phyloP scores from a whole-genome alignment of 1,140 invertebrate species.

The Drosophila truncata region DNA sequence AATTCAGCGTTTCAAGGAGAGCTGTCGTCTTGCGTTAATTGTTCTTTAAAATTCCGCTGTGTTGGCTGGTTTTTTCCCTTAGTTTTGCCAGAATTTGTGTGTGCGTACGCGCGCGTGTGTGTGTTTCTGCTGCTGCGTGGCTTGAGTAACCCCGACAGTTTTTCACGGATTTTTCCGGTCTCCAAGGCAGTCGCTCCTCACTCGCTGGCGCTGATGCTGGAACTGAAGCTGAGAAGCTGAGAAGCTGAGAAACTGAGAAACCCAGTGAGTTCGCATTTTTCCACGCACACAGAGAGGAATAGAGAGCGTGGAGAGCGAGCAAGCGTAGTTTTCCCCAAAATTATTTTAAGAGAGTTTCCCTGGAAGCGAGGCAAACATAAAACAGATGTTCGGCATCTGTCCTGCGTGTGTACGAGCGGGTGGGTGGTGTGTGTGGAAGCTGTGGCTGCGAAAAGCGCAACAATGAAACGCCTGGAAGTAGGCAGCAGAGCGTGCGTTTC shows the following conservation, averaged over 20 bases:
- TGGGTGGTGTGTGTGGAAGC: conserved; percentile 4
- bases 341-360: conserved; percentile 36
- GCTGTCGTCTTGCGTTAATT: conserved; percentile 16
- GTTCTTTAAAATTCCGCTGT: conserved; percentile 32
- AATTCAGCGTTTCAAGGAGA: background rate
- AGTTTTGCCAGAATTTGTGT: conserved; percentile 9
- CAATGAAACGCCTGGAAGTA: conserved; percentile 76
- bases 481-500: conserved; percentile 66
- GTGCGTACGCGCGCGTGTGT: background rate
- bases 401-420: conserved; percentile 5
- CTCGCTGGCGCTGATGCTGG: conserved; percentile 75
- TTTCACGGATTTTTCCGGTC: conserved; percentile 38
- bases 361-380: conserved; percentile 79
- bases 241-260: conserved; percentile 30
- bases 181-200: conserved; percentile 44
- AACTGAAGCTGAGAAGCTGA: conserved; percentile 69
- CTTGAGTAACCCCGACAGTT: conserved; percentile 37
- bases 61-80: conserved; percentile 23
- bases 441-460: conserved; percentile 72
- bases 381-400: conserved; percentile 70
- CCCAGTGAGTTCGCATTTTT: conserved; percentile 37
- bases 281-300: conserved; percentile 33
- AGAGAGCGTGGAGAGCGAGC: background rate
- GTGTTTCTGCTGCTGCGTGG: conserved; percentile 29
- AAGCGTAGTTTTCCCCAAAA: background rate